Conservation (phyloP, 2,113 vertebrate species). For the Cygnus atratus region DNA sequence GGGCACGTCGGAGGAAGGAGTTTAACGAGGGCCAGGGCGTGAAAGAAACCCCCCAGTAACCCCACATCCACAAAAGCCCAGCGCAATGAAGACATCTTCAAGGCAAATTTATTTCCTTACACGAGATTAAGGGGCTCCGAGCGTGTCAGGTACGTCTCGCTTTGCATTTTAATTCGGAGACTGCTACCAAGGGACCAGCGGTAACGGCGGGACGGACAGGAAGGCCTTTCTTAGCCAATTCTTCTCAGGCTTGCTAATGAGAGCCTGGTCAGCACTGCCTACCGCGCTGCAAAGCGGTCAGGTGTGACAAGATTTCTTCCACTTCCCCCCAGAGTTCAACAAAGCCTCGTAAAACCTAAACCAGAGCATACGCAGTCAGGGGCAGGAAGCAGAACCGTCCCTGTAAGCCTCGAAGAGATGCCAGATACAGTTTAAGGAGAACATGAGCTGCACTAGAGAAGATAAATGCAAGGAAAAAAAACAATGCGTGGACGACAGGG, state of each 20-base stretch:
- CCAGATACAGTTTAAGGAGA: rapidly evolving
- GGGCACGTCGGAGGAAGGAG: no score
- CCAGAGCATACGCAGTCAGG: neutral
- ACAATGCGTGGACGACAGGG: rapidly evolving
- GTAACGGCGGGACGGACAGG: neutral
- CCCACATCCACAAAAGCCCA: neutral
- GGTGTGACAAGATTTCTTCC: neutral
- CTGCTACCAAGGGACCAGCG: neutral
- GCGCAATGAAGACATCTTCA: rapidly evolving
- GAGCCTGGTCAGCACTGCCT: neutral
- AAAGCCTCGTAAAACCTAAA: neutral
- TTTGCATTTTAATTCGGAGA: neutral
- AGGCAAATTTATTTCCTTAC: neutral
- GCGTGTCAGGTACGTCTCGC: neutral
- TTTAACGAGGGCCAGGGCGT: no score
- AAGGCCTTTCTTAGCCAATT: neutral
- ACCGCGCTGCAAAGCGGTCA: rapidly evolving
- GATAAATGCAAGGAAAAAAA: no score
- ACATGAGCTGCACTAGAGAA: neutral
- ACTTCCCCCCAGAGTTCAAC: neutral
- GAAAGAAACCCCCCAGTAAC: neutral
- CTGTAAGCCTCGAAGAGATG: neutral
- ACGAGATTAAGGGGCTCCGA: neutral
- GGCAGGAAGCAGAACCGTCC: rapidly evolving
- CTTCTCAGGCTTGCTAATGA: neutral